phyloP scores from a whole-genome alignment of 2,888 invertebrate species.

The Meiosimyza platycephala region DNA sequence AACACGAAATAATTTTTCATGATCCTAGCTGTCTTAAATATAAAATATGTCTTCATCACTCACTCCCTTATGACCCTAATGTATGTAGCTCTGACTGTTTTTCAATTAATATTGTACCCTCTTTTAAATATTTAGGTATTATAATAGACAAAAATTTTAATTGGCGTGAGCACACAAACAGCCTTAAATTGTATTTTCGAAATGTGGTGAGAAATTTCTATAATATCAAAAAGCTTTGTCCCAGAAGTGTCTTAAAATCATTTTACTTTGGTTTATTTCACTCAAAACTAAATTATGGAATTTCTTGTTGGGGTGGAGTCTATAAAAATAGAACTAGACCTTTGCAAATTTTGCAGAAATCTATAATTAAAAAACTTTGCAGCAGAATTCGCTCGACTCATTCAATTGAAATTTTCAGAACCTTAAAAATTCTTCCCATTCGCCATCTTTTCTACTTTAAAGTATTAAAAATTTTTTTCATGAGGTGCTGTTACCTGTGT shows the following conservation, averaged over 20 bases:
- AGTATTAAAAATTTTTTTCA: background rate
- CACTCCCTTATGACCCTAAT: too few relatives aligned
- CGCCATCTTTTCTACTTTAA: background rate
- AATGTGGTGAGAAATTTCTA: too few relatives aligned
- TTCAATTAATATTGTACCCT: too few relatives aligned
- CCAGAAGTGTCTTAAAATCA: background rate
- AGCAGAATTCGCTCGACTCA: background rate
- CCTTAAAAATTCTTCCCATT: constrained; percentile 1
- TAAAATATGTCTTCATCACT: too few relatives aligned
- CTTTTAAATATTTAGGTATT: too few relatives aligned
- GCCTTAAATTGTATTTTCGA: too few relatives aligned
- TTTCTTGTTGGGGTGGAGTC: constrained; percentile 1
- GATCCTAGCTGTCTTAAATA: too few relatives aligned
- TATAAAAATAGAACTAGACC: background rate
- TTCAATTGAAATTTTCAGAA: background rate
- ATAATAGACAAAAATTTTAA: too few relatives aligned
- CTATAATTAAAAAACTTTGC: background rate
- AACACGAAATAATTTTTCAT: too few relatives aligned
- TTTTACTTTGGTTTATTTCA: background rate
- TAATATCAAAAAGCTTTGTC: background rate
- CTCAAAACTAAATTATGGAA: background rate
- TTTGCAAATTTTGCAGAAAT: background rate
- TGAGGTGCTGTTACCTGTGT: background rate
- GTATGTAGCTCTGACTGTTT: too few relatives aligned
- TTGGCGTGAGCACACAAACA: too few relatives aligned